These are phyloP conservation scores for Ctenoplectra terminalis DNA, from an alignment of 1,140 invertebrate genomes.

Conservation along the genomic window DNA sequence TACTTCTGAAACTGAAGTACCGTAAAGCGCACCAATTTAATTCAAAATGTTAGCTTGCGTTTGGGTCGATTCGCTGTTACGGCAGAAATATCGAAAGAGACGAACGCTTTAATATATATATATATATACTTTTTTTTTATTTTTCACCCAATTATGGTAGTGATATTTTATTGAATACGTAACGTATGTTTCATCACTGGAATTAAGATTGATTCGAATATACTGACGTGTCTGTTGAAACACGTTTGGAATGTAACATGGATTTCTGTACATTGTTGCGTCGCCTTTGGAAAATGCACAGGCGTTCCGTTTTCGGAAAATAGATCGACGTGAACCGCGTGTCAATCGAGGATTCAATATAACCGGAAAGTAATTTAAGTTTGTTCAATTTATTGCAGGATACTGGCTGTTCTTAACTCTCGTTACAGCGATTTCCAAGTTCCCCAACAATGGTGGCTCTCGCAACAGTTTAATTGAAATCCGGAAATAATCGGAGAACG, in stretches of 20 bases:
- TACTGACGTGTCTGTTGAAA: not conserved
- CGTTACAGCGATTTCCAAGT: constrained; percentile 34
- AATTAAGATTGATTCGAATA: too few relatives aligned
- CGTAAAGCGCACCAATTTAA: not conserved
- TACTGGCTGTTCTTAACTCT: constrained; percentile 21
- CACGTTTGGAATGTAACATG: not conserved
- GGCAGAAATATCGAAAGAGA: not conserved
- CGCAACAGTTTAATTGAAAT: constrained; percentile 51
- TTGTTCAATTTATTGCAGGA: constrained; percentile 36
- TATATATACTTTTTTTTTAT: too few relatives aligned
- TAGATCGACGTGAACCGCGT: not conserved
- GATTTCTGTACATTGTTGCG: not conserved
- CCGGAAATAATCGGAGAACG: constrained; percentile 39
- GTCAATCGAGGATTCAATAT: constrained; percentile 5
- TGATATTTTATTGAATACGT: too few relatives aligned
- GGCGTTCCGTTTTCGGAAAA: not conserved
- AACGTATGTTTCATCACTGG: too few relatives aligned
- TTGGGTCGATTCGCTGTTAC: too few relatives aligned
- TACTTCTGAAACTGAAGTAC: not conserved
- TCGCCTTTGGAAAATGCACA: too few relatives aligned
- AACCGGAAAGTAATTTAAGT: constrained; percentile 48
- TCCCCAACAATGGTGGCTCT: constrained; percentile 3
- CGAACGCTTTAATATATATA: not conserved
- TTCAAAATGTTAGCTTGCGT: not conserved
- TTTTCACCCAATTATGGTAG: not conserved